A percentile compares a stretch with the other conserved stretches of the same genome.
Evolutionary conservation across 2,797 vertebrate genomes (phyloP).

Genomic region (Euphonia xanthogaster): DNA sequence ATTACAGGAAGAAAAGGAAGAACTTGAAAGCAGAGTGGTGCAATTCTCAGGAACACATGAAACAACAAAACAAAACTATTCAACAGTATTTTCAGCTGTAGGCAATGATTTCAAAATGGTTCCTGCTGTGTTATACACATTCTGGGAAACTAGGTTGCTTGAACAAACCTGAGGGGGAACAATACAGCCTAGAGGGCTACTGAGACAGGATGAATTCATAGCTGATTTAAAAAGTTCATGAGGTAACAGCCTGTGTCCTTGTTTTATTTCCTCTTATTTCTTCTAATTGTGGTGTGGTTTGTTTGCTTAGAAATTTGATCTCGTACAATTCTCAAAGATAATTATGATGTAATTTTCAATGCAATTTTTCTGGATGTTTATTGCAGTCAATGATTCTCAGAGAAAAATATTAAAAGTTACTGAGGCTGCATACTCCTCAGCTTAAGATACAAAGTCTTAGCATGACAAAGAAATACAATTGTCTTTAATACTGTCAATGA

Average conservation of each 20-base stretch:
- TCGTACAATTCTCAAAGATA: not conserved
- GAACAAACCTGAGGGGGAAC: not conserved
- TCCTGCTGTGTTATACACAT: not conserved
- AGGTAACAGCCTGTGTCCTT: not conserved
- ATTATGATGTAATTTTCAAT: not conserved
- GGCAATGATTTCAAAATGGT: not conserved
- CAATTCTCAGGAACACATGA: not conserved
- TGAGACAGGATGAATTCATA: not conserved
- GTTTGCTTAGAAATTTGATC: not conserved
- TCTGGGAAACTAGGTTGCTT: not conserved
- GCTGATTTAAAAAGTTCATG: not conserved
- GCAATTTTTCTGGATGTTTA: not conserved
- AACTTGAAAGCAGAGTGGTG: not conserved
- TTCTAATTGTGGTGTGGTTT: not conserved
- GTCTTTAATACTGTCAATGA: not conserved
- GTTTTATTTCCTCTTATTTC: not conserved
- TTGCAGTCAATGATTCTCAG: not conserved
- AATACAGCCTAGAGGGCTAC: not conserved
- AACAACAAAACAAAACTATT: not conserved
- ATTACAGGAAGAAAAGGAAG: not conserved
- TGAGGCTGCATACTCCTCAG: not conserved
- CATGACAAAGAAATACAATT: not conserved
- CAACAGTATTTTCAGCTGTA: not conserved
- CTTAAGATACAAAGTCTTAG: not conserved
- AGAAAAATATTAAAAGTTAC: not conserved